Conservation (phyloP, 2,888 invertebrate genomes). For the Tuberolachnus salignus region DNA sequence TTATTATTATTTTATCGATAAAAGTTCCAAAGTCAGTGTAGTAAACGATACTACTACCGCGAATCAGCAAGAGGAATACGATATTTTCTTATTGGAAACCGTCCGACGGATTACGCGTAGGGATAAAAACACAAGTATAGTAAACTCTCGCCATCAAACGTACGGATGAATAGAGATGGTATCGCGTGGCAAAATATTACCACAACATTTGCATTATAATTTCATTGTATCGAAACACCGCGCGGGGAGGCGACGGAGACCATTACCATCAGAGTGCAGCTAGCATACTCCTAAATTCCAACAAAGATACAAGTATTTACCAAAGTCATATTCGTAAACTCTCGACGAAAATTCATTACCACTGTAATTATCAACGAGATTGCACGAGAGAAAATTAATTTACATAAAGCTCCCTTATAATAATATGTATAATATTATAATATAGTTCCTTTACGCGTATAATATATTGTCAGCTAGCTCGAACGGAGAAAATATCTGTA, state of each 20-base stretch:
- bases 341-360: neutral
- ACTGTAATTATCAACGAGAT: conserved; percentile 10
- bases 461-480: neutral
- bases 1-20: no score
- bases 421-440: no score
- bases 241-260: neutral
- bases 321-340: conserved; percentile 31
- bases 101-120: neutral
- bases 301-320: conserved; percentile 27
- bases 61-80: neutral
- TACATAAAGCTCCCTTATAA: conserved; percentile 14
- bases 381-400: conserved; percentile 18
- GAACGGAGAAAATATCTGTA: conserved; percentile 15
- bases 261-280: neutral
- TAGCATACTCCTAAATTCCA: neutral
- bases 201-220: conserved; percentile 18
- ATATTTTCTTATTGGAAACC: neutral
- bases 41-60: no score
- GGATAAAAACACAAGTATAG: conserved; percentile 21
- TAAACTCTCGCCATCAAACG: neutral
- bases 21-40: no score
- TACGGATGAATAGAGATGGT: neutral
- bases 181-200: conserved; percentile 19
- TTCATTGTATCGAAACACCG: conserved; percentile 20
- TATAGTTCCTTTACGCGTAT: neutral